These are phyloP conservation scores for Oscheius myriophilus DNA, from an alignment of 2,888 invertebrate genomes.

Conservation along the genomic window DNA sequence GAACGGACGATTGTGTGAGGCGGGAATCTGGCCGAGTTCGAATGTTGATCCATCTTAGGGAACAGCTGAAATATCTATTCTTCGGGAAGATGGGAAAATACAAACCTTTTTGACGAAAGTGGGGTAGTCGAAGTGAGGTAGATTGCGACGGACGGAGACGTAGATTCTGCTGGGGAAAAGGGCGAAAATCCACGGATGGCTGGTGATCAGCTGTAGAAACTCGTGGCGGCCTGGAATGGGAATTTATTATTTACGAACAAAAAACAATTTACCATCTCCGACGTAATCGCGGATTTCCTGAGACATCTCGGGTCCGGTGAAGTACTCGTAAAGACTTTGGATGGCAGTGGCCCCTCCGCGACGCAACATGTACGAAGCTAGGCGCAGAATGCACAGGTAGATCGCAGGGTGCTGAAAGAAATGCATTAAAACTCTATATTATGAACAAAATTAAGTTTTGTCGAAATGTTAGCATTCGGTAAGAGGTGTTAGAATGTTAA, in stretches of 20 bases:
- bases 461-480: neutral
- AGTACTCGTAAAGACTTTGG: slow-evolving; percentile 67
- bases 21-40: slow-evolving; percentile 10
- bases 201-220: slow-evolving; percentile 63
- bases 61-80: slow-evolving; percentile 15
- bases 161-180: slow-evolving; percentile 69
- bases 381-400: slow-evolving; percentile 62
- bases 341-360: slow-evolving; percentile 69
- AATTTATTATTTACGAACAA: neutral
- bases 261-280: slow-evolving; percentile 53
- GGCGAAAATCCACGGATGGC: slow-evolving; percentile 69
- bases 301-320: slow-evolving; percentile 55
- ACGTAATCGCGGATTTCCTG: slow-evolving; percentile 61
- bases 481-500: neutral
- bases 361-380: slow-evolving; percentile 63
- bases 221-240: slow-evolving; percentile 38
- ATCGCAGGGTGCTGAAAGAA: slow-evolving; percentile 64
- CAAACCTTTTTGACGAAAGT: slow-evolving; percentile 64
- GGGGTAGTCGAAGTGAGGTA: slow-evolving; percentile 68
- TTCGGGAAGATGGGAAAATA: neutral
- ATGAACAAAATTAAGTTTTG: neutral
- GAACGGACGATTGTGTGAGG: slow-evolving; percentile 23
- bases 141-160: slow-evolving; percentile 68
- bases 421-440: neutral
- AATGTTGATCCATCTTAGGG: slow-evolving; percentile 17